Percentiles rank a stretch among this genome's conserved stretches.
These are phyloP conservation scores for Catharus fuscescens DNA, from an alignment of 2,113 vertebrate genomes.

Conservation along the genomic window DNA sequence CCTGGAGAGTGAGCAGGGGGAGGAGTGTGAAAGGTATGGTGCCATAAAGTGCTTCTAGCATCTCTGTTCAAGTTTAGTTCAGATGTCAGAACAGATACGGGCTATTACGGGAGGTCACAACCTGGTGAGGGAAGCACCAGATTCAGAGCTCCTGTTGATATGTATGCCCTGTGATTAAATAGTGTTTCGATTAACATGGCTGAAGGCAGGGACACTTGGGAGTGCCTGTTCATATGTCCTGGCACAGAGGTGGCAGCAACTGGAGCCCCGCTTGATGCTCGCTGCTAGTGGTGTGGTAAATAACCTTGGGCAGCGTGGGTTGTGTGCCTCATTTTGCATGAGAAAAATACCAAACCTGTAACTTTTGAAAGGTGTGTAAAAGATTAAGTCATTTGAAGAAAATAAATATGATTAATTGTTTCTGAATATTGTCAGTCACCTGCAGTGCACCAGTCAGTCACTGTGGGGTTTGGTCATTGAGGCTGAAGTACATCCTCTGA, in stretches of 20 bases:
- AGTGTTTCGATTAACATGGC: neutral
- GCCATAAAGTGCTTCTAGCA: neutral
- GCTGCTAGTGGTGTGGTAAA: neutral
- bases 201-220: neutral
- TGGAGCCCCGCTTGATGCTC: fast-evolving
- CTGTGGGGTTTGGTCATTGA: neutral
- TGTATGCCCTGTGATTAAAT: fast-evolving
- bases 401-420: neutral
- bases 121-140: neutral
- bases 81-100: neutral
- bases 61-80: neutral
- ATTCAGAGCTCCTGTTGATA: neutral
- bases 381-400: neutral
- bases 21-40: neutral
- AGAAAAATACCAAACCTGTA: neutral
- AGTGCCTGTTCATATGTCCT: neutral
- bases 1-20: neutral
- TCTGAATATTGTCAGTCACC: neutral
- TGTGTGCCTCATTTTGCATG: neutral
- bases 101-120: neutral
- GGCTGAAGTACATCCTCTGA: neutral
- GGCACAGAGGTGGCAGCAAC: neutral
- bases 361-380: neutral
- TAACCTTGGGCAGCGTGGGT: neutral
- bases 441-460: neutral